phyloP scores from a whole-genome alignment of 2,797 vertebrate genomes.

The Epinephelus coioides region DNA sequence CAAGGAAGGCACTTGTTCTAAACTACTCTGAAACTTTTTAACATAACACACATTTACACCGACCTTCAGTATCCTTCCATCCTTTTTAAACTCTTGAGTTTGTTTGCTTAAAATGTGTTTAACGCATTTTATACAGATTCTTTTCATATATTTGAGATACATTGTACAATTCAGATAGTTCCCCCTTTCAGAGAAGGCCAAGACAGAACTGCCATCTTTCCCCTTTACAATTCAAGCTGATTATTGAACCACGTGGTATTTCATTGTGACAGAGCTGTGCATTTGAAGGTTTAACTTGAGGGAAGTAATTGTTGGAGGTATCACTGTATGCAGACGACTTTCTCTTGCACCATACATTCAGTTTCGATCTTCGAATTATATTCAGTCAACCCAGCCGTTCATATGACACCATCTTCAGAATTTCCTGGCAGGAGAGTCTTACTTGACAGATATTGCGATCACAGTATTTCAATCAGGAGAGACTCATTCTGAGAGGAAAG shows the following conservation, averaged over 20 bases:
- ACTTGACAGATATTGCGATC: too few species aligned
- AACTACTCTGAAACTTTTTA: too few species aligned
- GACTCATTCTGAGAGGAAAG: too few species aligned
- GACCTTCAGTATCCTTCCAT: not conserved
- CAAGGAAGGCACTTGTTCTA: too few species aligned
- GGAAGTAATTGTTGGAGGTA: not conserved
- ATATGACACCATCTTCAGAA: not conserved
- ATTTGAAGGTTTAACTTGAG: not conserved
- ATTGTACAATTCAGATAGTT: not conserved
- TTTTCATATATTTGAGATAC: not conserved
- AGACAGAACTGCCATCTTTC: not conserved
- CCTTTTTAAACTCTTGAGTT: not conserved
- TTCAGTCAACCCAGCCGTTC: not conserved
- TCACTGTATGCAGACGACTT: not conserved
- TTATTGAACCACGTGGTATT: not conserved
- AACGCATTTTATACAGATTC: too few species aligned
- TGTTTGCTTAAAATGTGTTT: not conserved
- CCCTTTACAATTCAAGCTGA: not conserved
- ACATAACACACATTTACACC: not conserved
- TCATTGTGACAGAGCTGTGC: not conserved
- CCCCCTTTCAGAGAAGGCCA: not conserved
- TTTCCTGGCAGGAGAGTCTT: not conserved
- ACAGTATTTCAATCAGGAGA: too few species aligned
- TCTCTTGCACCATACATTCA: too few species aligned
- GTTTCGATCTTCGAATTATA: not conserved